A percentile compares a stretch with the other conserved stretches of the same genome.
phyloP scores from a whole-genome alignment of 1,140 invertebrate genomes.

The Andricus grossulariae region DNA sequence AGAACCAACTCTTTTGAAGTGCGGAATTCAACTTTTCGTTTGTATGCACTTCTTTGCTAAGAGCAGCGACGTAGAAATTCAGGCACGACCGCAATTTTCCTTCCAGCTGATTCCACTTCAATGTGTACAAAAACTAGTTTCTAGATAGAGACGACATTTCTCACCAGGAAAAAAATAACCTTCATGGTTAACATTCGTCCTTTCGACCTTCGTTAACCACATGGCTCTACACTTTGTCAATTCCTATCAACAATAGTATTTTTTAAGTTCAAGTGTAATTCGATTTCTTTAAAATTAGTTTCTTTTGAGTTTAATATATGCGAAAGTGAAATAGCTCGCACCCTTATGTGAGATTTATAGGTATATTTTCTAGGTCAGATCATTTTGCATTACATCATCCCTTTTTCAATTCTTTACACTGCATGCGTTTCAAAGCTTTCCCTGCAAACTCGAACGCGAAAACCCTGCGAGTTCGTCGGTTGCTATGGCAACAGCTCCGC shows the following conservation, averaged over 20 bases:
- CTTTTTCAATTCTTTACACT: slow-evolving; percentile 21
- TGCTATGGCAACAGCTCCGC: slow-evolving; percentile 73
- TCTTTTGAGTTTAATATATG: slow-evolving; percentile 4
- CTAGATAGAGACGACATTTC: too few species aligned
- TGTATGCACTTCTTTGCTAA: background rate
- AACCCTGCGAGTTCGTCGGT: slow-evolving; percentile 71
- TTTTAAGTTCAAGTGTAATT: too few species aligned
- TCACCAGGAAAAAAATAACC: too few species aligned
- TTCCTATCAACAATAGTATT: too few species aligned
- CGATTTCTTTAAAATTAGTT: background rate
- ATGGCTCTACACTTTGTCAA: too few species aligned
- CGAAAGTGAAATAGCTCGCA: background rate
- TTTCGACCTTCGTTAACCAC: too few species aligned
- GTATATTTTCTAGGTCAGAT: background rate
- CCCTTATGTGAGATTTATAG: background rate
- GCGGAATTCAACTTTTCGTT: background rate
- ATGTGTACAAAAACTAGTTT: too few species aligned
- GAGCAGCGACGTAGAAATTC: too few species aligned
- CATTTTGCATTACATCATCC: background rate
- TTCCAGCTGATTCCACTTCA: too few species aligned
- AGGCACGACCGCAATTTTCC: too few species aligned
- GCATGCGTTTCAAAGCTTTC: slow-evolving; percentile 30
- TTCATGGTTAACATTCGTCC: too few species aligned
- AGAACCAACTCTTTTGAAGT: background rate
- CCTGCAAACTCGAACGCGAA: slow-evolving; percentile 61